These are phyloP conservation scores for Polyploca ridens DNA, from an alignment of 2,888 invertebrate genomes.

Conservation along the genomic window DNA sequence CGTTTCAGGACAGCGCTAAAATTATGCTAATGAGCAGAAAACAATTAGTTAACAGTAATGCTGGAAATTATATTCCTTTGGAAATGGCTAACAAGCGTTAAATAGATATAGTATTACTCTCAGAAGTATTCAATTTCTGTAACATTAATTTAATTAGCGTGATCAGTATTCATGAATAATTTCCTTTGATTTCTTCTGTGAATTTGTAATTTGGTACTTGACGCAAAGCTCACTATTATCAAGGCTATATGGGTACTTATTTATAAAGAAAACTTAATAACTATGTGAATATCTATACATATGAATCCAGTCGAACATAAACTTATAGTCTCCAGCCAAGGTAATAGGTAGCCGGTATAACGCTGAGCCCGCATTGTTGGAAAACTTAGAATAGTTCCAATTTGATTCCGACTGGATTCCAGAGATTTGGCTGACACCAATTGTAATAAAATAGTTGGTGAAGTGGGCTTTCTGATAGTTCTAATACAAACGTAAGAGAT, in stretches of 20 bases:
- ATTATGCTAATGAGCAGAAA: slow-evolving; percentile 1
- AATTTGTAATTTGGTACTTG: background rate
- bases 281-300: background rate
- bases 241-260: background rate
- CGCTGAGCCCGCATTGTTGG: slow-evolving; percentile 25
- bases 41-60: slow-evolving; percentile 3
- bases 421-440: slow-evolving; percentile 7
- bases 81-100: slow-evolving; percentile 6
- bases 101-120: background rate
- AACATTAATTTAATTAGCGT: background rate
- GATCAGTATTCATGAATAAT: background rate
- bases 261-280: too few species aligned
- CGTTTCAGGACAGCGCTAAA: slow-evolving; percentile 12
- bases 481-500: too few species aligned
- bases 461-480: too few species aligned
- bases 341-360: slow-evolving; percentile 23
- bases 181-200: background rate
- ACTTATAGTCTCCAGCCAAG: slow-evolving; percentile 17
- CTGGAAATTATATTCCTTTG: slow-evolving; percentile 15
- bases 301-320: slow-evolving; percentile 17
- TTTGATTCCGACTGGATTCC: slow-evolving; percentile 19
- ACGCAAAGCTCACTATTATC: background rate
- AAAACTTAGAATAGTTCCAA: slow-evolving; percentile 30
- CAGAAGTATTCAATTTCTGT: background rate
- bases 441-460: too few species aligned